These are phyloP conservation scores for Drosophila lacertosa DNA, from an alignment of 1,140 invertebrate genomes.

Conservation along the genomic window DNA sequence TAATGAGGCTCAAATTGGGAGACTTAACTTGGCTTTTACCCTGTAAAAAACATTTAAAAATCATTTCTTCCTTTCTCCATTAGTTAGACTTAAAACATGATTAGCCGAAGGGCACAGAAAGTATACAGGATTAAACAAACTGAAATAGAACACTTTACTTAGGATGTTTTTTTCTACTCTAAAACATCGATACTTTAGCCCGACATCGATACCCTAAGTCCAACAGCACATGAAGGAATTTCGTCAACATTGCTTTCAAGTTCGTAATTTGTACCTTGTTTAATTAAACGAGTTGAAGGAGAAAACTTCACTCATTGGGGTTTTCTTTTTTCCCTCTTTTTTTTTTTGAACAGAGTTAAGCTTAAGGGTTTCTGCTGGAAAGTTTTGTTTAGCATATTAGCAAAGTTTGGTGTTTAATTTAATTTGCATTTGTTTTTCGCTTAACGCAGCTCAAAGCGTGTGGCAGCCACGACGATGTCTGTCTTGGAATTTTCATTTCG, in stretches of 20 bases:
- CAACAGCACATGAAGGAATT: conserved; percentile 1
- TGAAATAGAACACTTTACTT: too few relatives aligned
- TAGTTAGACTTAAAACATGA: too few relatives aligned
- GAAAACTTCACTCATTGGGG: conserved; percentile 7
- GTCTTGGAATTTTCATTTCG: conserved; percentile 55
- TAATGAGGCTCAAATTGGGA: conserved; percentile 9
- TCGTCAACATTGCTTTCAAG: conserved; percentile 19
- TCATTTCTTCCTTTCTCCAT: too few relatives aligned
- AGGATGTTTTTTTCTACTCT: too few relatives aligned
- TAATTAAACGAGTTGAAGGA: conserved; percentile 63
- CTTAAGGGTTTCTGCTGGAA: conserved; percentile 15
- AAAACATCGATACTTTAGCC: neutral
- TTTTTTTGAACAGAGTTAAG: neutral
- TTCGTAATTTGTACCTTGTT: conserved; percentile 59
- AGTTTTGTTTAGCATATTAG: conserved; percentile 72
- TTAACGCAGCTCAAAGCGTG: neutral
- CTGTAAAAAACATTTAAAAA: neutral
- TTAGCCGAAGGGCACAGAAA: too few relatives aligned
- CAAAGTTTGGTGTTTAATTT: conserved; percentile 77
- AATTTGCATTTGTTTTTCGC: conserved; percentile 62
- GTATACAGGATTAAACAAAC: too few relatives aligned
- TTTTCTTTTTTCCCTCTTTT: neutral
- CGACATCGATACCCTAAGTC: neutral
- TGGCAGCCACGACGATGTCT: conserved; percentile 21
- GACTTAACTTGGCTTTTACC: neutral